Base-by-base conservation (phyloP, 2,113 vertebrate genomes). In the Microcebus griseorufus region DNA sequence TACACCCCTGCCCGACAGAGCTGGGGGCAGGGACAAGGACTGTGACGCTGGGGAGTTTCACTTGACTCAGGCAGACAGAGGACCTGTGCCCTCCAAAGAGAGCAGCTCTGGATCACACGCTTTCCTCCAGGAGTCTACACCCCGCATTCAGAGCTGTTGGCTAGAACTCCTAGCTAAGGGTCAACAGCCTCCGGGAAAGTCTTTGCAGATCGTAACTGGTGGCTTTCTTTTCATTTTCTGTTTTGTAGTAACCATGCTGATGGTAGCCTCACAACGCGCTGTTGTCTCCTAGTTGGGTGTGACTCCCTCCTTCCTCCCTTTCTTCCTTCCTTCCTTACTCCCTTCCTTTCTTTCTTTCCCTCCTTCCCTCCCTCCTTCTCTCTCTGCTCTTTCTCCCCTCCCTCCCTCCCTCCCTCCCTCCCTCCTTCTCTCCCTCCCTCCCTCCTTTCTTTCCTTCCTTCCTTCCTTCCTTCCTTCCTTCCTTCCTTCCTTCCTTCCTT, bases 1-100 rank as follows among this genome's bases (percentile, higher is more conserved):
- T 2, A 51, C 0, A 0, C 29, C 18, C 14, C 1, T 0, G 1
- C 23, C 48, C 18, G 13, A 18, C 11, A 39, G 37, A 67, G 27
- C 32, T 14, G 22, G n/a, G 27, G 3, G 4, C 4, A 18, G 37
- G n/a, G 4, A 25, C 8, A 4, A 45, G 73, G 37, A 14, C 65
- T 12, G 5, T 0, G 37, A 34, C 1, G 11, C 65, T 22, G 9
- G 29, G 9, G 16, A 13, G 2, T 42, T 81, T 65, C 22, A 17
- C 16, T 4, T 17, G 79, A 75, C 23, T 29, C 16, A 1, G 73
- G n/a, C 14, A 25, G n/a, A 82, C 65, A 20, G 18, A 13, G 27
- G 45, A 45, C 8, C 22, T 5, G 16, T 81, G 5, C 39, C n/a
- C n/a, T 2, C 27, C 5, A 12, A 4, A 58, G 73, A 85, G 37